Percentiles rank a stretch among this genome's conserved stretches.
Evolutionary conservation across 2,113 vertebrate species (phyloP).

Genomic region (Mormyrus lacerda): DNA sequence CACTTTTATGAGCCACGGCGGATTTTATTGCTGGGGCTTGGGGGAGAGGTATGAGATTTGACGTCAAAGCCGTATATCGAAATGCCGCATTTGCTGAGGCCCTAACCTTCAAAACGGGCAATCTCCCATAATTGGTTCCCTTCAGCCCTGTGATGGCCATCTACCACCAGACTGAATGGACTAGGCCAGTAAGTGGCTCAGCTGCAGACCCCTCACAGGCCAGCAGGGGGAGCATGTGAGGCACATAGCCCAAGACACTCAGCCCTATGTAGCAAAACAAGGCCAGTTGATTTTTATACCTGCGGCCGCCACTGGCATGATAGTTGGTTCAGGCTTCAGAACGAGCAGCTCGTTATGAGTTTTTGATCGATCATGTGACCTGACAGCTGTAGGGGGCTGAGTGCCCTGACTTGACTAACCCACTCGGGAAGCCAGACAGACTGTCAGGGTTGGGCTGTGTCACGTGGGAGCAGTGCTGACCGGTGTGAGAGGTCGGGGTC

Average conservation of each 20-base stretch:
- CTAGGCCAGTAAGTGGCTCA: background rate
- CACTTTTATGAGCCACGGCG: background rate
- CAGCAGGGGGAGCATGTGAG: background rate
- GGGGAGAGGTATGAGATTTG: background rate
- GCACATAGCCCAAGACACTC: no score
- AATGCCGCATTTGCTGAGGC: background rate
- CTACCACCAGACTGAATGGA: background rate
- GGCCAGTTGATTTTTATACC: background rate
- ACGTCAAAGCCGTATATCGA: background rate
- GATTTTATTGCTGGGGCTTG: background rate
- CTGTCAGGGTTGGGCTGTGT: background rate
- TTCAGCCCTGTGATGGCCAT: background rate
- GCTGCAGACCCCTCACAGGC: background rate
- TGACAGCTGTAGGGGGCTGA: background rate
- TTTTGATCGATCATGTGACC: background rate
- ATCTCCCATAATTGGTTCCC: background rate
- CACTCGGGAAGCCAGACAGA: background rate
- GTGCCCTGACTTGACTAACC: background rate
- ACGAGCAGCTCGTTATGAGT: background rate
- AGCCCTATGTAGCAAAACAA: background rate
- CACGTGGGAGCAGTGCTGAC: conserved; percentile 38
- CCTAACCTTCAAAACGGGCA: background rate
- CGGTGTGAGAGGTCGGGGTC: conserved; percentile 87
- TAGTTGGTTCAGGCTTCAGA: background rate
- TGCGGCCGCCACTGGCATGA: background rate